These are phyloP conservation scores for Sinella curviseta DNA, from an alignment of 1,140 invertebrate species.

Conservation along the genomic window DNA sequence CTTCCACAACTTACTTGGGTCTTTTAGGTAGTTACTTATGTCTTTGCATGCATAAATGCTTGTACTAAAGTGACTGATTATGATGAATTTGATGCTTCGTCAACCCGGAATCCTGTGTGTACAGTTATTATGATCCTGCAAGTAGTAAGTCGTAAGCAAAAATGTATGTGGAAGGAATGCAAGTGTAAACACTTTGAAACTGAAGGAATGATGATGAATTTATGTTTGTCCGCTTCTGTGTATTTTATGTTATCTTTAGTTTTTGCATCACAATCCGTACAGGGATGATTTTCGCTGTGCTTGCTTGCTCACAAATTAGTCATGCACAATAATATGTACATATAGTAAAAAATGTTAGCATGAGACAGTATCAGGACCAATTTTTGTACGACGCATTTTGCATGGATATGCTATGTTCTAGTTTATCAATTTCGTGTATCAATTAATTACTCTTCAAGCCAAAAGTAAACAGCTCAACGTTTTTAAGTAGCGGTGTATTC, in stretches of 20 bases:
- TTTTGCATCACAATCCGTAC: too few species aligned
- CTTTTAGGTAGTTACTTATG: too few species aligned
- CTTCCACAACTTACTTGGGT: too few species aligned
- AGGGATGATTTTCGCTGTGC: too few species aligned
- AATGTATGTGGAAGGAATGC: not conserved
- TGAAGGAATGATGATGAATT: too few species aligned
- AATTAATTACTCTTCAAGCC: not conserved
- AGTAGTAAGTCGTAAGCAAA: not conserved
- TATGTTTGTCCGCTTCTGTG: too few species aligned
- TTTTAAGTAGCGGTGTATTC: too few species aligned
- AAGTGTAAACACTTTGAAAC: not conserved
- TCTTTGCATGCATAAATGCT: too few species aligned
- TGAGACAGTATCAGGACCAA: not conserved
- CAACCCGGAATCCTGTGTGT: conserved; percentile 5
- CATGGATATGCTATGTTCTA: not conserved
- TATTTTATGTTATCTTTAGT: too few species aligned
- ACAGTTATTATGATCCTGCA: not conserved
- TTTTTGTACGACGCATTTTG: not conserved
- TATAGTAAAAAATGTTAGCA: not conserved
- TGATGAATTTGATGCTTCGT: conserved; percentile 11
- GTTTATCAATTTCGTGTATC: not conserved
- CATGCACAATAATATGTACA: not conserved
- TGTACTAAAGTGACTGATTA: too few species aligned
- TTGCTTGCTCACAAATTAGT: too few species aligned
- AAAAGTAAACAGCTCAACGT: too few species aligned